Base-by-base conservation (phyloP, 1,140 invertebrate genomes). In the Archivesica marissinica region DNA sequence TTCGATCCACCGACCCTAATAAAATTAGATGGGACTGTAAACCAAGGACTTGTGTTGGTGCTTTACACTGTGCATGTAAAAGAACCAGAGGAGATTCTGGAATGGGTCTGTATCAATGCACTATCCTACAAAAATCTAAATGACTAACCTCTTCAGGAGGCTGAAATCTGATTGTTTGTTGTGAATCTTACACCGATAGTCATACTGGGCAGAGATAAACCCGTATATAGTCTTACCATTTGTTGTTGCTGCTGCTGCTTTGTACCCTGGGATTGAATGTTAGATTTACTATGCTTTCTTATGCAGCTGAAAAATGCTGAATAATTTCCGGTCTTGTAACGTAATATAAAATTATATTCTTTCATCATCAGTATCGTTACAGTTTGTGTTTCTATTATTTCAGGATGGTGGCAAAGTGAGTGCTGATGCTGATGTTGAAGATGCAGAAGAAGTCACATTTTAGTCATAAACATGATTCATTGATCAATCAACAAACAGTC, bases 371-470 rank as follows among this genome's bases (percentile, higher is more conserved):
- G n/a, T 35, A 4, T 0, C 1, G 28, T n/a, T 7, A 13, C 3
- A 33, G 28, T 0, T 23, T 13, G 23, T 4, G 25, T 30, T 28
- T 59, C n/a, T 66, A 23, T 23, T 50, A n/a, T 47, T 79, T 25
- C 77, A 79, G 56, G 74, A n/a, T 50, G 25, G 38, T 28, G 50
- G 75, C n/a, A n/a, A n/a, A n/a, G n/a, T n/a, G 30, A 3, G 15
- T 50, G n/a, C 13, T 11, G 44, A 50, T 50, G 9, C 38, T 25
- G 66, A 47, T 30, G 77, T 66, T 15, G 77, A 79, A 39, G 77
- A 79, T 54, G 75, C 47, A n/a, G 76, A 79, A 50, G 77, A 79
- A 50, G 77, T 79, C 38, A 50, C 77, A 38, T 79, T 79, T 79
- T 79, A 68, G 35, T 66, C 77, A 79, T n/a, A 35, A 44, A 72